Conservation (phyloP, 2,888 invertebrate species). For the Drosophila histrio region DNA sequence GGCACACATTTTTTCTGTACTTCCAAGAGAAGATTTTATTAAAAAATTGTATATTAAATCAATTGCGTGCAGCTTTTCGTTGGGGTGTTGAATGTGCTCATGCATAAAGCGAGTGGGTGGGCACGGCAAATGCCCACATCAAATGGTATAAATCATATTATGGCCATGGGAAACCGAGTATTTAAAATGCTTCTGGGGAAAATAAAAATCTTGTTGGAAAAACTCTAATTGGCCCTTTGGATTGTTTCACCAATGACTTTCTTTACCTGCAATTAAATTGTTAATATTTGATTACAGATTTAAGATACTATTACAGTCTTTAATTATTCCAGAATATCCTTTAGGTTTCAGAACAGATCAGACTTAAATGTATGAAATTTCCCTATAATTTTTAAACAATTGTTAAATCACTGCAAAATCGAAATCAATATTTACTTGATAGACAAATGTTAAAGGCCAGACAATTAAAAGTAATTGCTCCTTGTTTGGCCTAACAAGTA, state of each 20-base stretch:
- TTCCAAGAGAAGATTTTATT: constrained; percentile 68
- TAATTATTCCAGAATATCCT: background rate
- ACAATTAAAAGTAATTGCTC: constrained; percentile 1
- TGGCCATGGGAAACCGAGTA: constrained; percentile 13
- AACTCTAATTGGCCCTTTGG: constrained; percentile 20
- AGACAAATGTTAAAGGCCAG: background rate
- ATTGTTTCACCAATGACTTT: background rate
- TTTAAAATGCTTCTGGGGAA: constrained; percentile 3
- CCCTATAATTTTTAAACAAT: background rate
- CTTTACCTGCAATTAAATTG: constrained; percentile 20
- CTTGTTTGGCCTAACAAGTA: background rate
- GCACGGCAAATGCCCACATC: constrained; percentile 3
- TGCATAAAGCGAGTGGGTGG: constrained; percentile 53
- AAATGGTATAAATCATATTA: constrained; percentile 50
- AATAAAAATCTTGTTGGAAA: background rate
- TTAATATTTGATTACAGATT: background rate
- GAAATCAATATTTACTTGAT: background rate
- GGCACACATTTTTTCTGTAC: constrained; percentile 31
- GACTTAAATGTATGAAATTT: background rate
- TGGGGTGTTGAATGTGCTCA: constrained; percentile 68
- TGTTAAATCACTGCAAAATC: background rate
- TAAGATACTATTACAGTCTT: background rate
- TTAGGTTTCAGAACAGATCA: background rate
- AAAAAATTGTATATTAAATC: constrained; percentile 76
- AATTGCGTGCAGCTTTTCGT: constrained; percentile 69